These are phyloP conservation scores for Dioctria rufipes DNA, from an alignment of 2,888 invertebrate genomes.

Conservation along the genomic window DNA sequence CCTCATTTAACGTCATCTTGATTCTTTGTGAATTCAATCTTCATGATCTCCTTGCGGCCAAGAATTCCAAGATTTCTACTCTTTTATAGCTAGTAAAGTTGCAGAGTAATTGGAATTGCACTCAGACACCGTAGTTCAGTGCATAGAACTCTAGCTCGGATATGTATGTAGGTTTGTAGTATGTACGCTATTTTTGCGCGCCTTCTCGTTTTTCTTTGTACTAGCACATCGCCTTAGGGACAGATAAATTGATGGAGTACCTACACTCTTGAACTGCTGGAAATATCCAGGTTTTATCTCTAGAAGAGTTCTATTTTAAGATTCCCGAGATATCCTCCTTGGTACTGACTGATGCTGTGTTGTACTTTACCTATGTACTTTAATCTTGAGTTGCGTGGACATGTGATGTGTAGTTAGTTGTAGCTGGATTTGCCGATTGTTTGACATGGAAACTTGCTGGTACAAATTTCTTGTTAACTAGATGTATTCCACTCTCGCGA, in stretches of 20 bases:
- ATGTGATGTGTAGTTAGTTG: background rate
- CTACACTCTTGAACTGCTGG: constrained; percentile 26
- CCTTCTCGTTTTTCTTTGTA: constrained; percentile 1
- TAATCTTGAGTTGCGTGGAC: constrained; percentile 8
- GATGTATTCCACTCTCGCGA: background rate
- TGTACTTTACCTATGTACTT: background rate
- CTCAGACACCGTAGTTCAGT: no score
- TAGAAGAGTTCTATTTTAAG: constrained; percentile 19
- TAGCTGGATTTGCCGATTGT: constrained; percentile 13
- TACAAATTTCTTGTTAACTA: constrained; percentile 27
- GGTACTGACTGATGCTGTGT: background rate
- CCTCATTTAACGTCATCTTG: background rate
- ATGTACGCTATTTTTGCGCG: background rate
- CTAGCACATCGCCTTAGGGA: constrained; percentile 1
- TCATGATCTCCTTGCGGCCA: background rate
- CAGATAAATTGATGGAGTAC: constrained; percentile 19
- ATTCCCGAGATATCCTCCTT: constrained; percentile 9
- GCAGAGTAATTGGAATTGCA: constrained; percentile 2
- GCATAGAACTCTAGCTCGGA: no score
- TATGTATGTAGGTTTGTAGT: background rate
- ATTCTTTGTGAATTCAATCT: background rate
- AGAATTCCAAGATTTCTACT: constrained; percentile 1
- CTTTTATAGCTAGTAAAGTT: constrained; percentile 12
- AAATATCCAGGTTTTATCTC: constrained; percentile 35
- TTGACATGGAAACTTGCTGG: constrained; percentile 36